Evolutionary conservation across 2,113 vertebrate genomes (phyloP).

Genomic region (Galeopterus variegatus): DNA sequence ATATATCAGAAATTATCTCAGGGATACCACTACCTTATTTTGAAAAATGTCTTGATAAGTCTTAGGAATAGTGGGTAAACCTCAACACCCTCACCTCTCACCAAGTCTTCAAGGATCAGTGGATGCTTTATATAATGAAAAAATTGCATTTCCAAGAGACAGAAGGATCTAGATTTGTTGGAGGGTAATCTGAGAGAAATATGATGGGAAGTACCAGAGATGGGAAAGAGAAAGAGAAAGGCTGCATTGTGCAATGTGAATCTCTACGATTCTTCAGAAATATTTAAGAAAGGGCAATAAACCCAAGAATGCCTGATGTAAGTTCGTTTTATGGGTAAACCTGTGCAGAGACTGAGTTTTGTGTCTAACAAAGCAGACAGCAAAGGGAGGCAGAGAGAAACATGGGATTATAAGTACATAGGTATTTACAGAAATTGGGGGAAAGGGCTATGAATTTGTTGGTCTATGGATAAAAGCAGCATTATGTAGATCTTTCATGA

Average conservation of each 20-base stretch:
- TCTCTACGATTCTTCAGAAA: neutral
- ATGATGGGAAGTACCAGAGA: neutral
- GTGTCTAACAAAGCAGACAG: neutral
- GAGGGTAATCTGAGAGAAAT: neutral
- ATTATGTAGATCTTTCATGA: neutral
- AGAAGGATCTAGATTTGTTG: neutral
- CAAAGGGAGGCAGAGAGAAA: neutral
- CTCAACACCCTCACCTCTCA: neutral
- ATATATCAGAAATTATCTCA: neutral
- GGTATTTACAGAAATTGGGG: neutral
- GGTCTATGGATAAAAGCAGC: neutral
- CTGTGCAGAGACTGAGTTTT: neutral
- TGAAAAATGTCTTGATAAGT: neutral
- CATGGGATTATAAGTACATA: neutral
- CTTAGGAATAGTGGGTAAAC: neutral
- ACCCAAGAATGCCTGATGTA: neutral
- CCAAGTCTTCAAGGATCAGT: neutral
- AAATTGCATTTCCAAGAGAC: neutral
- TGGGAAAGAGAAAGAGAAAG: neutral
- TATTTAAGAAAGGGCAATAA: neutral
- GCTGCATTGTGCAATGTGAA: neutral
- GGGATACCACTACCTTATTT: neutral
- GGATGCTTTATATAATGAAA: conserved; percentile 7
- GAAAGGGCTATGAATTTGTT: too few relatives aligned
- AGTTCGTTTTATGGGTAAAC: neutral